Conservation (phyloP, 2,797 vertebrate species). For the Urosaurus nigricauda region DNA sequence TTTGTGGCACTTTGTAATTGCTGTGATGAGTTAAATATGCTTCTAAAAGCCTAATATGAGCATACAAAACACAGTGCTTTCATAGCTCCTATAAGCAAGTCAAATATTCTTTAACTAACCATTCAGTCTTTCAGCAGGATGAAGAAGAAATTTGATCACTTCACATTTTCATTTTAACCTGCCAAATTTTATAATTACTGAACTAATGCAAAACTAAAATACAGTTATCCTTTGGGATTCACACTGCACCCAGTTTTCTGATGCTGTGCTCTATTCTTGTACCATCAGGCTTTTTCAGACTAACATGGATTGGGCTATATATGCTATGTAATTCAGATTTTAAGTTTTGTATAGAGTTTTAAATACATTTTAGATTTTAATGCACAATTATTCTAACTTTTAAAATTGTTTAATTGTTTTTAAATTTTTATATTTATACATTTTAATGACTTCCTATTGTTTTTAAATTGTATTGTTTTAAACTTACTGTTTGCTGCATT, state of each 20-base stretch:
- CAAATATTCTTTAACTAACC: background rate
- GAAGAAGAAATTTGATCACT: background rate
- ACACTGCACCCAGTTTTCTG: background rate
- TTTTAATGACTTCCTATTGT: too few species aligned
- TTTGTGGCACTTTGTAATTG: background rate
- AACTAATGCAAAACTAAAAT: background rate
- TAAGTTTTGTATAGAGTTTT: too few species aligned
- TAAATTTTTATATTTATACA: too few species aligned
- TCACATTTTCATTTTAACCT: background rate
- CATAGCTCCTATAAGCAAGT: slow-evolving; percentile 23
- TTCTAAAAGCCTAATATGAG: background rate
- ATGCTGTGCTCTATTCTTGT: background rate
- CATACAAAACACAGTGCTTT: background rate
- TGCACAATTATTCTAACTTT: too few species aligned
- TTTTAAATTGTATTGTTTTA: too few species aligned
- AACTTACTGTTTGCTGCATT: too few species aligned
- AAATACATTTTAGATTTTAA: too few species aligned
- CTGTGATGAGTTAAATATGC: slow-evolving; percentile 10
- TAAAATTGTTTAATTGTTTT: too few species aligned
- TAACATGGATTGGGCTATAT: too few species aligned
- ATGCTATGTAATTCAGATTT: too few species aligned
- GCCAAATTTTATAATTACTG: background rate
- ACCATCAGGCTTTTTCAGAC: too few species aligned
- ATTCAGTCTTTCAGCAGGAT: background rate
- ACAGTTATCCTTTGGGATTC: background rate